Evolutionary conservation across 2,888 invertebrate species (phyloP), one percentile per base, ranked within the genome.

Genomic region (Megalurothrips usitatus): DNA sequence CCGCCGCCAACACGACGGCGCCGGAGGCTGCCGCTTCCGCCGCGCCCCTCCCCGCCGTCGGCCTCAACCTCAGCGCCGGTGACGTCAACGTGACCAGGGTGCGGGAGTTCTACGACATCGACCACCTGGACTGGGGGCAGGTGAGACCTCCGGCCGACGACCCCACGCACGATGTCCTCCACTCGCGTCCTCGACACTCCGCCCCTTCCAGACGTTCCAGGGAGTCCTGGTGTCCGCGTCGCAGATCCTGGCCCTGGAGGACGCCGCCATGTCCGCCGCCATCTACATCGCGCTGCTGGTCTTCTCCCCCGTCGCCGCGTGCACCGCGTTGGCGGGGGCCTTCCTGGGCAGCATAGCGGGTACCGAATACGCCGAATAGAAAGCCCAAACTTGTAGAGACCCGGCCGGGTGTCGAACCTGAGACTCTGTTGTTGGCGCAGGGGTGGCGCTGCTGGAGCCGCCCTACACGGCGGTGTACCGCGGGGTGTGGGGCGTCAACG

Each of bases 61-160:
- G 10, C 68, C 68, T 75, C 68, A 26, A 23, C 23, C 11, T 9
- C 68, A 75, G 26, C 68, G 26, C 68, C 26, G 23, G 12, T 8
- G 26, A 75, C 23, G 68, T 26, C 26, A 79, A 49, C 58, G 79
- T 52, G 58, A 79, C 79, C 17, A 52, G 49, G 28, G 58, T 79
- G 17, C 28, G 28, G 23, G 79, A 79, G 58, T 79, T 79, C 28
- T 58, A 79, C 49, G 81, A 82, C 63, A 83, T 83, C 23, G 79
- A 83, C 81, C 80, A 85, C 81, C 83, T 84, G 79, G 85, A 87
- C 84, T 87, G 87, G 87, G 86, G 86, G 83, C 84, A 86, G 87
- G 87, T 87, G 84, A 81, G 79, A 47, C 0, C 14, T 9, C 10
- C 79, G 34, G 12, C 79, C 52, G 68, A 11, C n/a, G 58, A 43